A percentile compares a stretch with the other conserved stretches of the same genome.
These are phyloP conservation scores for Microchrysa polita DNA, from an alignment of 2,888 invertebrate genomes.

Conservation along the genomic window DNA sequence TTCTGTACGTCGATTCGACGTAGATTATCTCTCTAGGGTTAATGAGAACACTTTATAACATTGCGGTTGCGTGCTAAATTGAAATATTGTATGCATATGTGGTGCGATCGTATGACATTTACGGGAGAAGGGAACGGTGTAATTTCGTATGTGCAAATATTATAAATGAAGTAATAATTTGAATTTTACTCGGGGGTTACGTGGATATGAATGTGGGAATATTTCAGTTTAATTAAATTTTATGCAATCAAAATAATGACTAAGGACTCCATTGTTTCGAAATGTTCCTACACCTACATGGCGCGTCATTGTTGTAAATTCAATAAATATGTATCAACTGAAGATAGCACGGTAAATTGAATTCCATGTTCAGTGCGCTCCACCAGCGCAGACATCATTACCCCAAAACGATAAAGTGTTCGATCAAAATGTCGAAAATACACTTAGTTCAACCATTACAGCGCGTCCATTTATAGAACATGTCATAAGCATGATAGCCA, in stretches of 20 bases:
- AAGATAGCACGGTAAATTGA: constrained; percentile 17
- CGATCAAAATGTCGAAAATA: constrained; percentile 28
- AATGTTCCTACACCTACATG: no score
- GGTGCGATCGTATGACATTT: no score
- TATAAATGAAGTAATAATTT: no score
- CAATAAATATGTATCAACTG: neutral
- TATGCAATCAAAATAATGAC: no score
- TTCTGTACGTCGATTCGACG: no score
- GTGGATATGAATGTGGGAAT: no score
- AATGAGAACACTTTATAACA: constrained; percentile 39
- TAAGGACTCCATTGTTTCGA: no score
- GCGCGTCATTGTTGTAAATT: neutral
- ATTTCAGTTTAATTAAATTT: no score
- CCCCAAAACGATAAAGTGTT: neutral
- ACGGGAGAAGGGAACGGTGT: no score
- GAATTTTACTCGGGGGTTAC: no score
- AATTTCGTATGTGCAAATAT: no score
- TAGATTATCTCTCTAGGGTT: no score
- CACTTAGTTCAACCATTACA: constrained; percentile 25
- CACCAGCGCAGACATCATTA: neutral
- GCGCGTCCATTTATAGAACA: constrained; percentile 32
- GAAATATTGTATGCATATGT: constrained; percentile 23
- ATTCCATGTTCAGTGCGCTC: constrained; percentile 11
- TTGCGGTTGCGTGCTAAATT: constrained; percentile 38
- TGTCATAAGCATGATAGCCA: constrained; percentile 41